phyloP scores from a whole-genome alignment of 2,113 vertebrate genomes.

The Alethe castanea region DNA sequence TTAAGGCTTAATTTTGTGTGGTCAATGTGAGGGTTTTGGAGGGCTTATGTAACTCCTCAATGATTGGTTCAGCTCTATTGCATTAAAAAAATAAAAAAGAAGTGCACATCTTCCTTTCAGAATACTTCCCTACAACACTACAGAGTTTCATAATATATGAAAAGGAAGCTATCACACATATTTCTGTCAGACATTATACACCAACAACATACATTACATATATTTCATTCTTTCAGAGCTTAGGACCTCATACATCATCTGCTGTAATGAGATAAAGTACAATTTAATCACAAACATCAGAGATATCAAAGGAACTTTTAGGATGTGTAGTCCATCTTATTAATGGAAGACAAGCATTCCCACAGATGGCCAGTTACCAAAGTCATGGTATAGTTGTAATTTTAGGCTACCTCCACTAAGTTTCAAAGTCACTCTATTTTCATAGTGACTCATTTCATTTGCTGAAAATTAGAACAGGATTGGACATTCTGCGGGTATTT shows the following conservation, averaged over 20 bases:
- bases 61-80: neutral
- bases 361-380: neutral
- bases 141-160: neutral
- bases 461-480: neutral
- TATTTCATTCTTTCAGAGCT: neutral
- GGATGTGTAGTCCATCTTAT: neutral
- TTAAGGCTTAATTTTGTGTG: neutral
- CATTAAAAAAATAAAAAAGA: neutral
- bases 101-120: neutral
- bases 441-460: neutral
- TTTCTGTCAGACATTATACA: neutral
- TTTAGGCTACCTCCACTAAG: neutral
- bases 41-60: neutral
- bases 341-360: neutral
- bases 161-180: neutral
- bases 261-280: neutral
- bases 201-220: neutral
- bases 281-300: neutral
- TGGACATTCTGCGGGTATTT: neutral
- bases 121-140: neutral
- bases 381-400: neutral
- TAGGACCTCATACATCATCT: neutral
- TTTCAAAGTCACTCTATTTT: neutral
- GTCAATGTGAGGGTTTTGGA: neutral
- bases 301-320: neutral